phyloP scores from a whole-genome alignment of 1,140 invertebrate genomes.

The Zeugodacus cucurbitae region DNA sequence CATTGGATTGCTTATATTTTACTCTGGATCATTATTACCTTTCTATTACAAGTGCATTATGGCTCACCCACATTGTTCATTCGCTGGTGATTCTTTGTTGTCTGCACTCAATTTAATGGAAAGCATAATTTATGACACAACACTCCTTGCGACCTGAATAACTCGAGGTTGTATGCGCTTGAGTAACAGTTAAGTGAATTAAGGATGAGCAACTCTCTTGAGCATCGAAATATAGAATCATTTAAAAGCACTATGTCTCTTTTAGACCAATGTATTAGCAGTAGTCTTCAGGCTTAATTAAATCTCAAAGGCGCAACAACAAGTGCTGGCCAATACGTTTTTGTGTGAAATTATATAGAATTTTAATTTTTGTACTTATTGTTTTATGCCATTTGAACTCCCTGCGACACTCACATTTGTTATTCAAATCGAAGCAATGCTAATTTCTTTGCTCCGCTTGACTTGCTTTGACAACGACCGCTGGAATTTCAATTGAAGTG shows the following conservation, averaged over 20 bases:
- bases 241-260: too few relatives aligned
- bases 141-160: neutral
- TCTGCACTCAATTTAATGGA: slow-evolving; percentile 22
- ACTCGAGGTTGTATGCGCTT: neutral
- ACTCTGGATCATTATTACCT: neutral
- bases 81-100: neutral
- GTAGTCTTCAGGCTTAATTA: too few relatives aligned
- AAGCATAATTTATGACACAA: neutral
- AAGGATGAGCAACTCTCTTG: neutral
- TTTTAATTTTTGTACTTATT: neutral
- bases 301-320: too few relatives aligned
- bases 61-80: neutral
- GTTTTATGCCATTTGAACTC: neutral
- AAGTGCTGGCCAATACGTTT: too few relatives aligned
- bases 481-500: neutral
- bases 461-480: neutral
- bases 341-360: too few relatives aligned
- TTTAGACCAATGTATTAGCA: too few relatives aligned
- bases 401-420: neutral
- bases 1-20: neutral
- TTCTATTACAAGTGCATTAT: neutral
- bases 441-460: neutral
- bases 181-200: neutral
- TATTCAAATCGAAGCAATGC: neutral
- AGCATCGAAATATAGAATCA: neutral